A percentile compares a stretch with the other conserved stretches of the same genome.
These are phyloP conservation scores for Somateria mollissima DNA, from an alignment of 2,797 vertebrate genomes.

Conservation along the genomic window DNA sequence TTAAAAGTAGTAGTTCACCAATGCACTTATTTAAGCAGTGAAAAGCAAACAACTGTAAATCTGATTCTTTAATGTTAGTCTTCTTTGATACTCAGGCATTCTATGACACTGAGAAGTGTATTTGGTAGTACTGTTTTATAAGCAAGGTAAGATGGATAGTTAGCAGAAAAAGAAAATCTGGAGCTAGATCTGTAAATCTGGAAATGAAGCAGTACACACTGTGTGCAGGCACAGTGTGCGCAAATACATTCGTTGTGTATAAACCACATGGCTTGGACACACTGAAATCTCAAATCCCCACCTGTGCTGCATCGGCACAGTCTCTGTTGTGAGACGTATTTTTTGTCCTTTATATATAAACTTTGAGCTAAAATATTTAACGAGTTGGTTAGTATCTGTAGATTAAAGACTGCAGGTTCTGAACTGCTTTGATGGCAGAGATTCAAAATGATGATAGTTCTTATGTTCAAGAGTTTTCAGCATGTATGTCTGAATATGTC, in stretches of 20 bases:
- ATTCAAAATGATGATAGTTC: neutral
- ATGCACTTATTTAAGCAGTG: constrained; percentile 5
- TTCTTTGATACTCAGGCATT: constrained; percentile 2
- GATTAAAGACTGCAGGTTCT: neutral
- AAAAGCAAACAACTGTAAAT: constrained; percentile 34
- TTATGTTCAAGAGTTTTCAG: neutral
- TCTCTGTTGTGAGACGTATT: neutral
- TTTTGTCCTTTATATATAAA: neutral
- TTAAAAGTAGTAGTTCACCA: neutral
- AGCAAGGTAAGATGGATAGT: neutral
- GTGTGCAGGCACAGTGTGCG: neutral
- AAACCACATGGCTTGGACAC: neutral
- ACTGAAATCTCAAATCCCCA: neutral
- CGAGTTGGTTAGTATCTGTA: neutral
- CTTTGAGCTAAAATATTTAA: neutral
- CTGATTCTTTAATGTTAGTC: neutral
- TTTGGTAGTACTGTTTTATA: constrained; percentile 7
- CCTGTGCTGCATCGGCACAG: neutral
- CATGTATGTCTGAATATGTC: neutral
- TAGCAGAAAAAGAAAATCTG: neutral
- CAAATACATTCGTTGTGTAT: neutral
- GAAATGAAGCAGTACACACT: neutral
- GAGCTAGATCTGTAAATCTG: neutral
- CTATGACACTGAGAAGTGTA: neutral
- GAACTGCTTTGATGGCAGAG: neutral